These are phyloP conservation scores for Gadopsis marmoratus DNA, from an alignment of 2,797 vertebrate species.

Conservation along the genomic window DNA sequence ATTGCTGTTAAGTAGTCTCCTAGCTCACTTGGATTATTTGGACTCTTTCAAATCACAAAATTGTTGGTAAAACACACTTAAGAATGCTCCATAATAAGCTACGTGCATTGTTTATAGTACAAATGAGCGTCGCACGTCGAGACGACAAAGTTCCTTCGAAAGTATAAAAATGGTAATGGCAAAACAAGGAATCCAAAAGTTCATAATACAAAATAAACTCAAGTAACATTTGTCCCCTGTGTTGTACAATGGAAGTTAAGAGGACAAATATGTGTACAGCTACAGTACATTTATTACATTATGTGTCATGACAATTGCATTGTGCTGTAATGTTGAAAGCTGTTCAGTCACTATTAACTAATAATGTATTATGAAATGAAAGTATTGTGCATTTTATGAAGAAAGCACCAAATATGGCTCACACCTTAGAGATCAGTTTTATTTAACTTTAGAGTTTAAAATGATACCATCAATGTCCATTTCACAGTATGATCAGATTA, in stretches of 20 bases:
- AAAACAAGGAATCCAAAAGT: constrained; percentile 4
- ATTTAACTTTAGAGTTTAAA: not conserved
- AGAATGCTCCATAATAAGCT: not conserved
- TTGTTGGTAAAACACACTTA: not conserved
- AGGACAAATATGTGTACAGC: not conserved
- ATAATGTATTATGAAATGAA: not conserved
- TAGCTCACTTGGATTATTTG: not conserved
- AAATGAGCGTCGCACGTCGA: not conserved
- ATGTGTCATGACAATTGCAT: not conserved
- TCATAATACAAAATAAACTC: constrained; percentile 22
- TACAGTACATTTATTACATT: not conserved
- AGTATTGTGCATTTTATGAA: constrained; percentile 3
- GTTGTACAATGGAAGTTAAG: not conserved
- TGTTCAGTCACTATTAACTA: not conserved
- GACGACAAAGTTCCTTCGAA: constrained; percentile 4
- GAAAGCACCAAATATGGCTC: constrained; percentile 24
- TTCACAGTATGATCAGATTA: not conserved
- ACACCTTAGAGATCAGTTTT: not conserved
- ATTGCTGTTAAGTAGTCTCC: not conserved
- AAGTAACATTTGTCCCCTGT: not conserved
- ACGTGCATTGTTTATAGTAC: not conserved
- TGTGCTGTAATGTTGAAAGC: not conserved
- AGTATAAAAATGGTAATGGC: constrained; percentile 6
- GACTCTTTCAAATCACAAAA: not conserved
- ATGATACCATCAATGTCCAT: not conserved